Evolutionary conservation across 2,113 vertebrate genomes (phyloP).

Genomic region (Phylloscopus trochiloides): DNA sequence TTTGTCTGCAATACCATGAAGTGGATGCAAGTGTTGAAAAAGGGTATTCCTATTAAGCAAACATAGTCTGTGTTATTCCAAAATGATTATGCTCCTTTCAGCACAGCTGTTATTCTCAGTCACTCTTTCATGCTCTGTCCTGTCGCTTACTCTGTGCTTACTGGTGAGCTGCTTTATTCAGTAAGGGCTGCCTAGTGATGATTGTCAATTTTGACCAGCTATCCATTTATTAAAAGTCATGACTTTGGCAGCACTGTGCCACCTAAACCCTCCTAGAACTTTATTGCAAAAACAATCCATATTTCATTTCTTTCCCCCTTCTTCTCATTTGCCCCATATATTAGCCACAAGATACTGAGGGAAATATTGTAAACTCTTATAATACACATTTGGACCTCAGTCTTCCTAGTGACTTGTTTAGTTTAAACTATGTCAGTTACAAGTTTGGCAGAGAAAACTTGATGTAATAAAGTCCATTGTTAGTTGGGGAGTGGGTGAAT

Average conservation of each 20-base stretch:
- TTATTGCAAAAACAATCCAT: not conserved
- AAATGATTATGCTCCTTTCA: not conserved
- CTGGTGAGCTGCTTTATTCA: not conserved
- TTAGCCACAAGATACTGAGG: not conserved
- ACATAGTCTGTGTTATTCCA: not conserved
- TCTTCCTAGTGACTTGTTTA: constrained; percentile 33
- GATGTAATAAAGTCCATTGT: constrained; percentile 59
- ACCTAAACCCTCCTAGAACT: not conserved
- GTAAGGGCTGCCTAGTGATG: not conserved
- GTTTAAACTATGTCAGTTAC: constrained; percentile 57
- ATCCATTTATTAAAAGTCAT: constrained; percentile 14
- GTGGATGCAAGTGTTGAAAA: not conserved
- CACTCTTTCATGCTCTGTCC: not conserved
- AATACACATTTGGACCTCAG: not conserved
- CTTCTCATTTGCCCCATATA: not conserved
- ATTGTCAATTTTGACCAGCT: constrained; percentile 10
- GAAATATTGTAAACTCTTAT: not conserved
- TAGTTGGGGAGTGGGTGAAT: constrained; percentile 44
- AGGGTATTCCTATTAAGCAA: not conserved
- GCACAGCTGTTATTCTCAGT: not conserved
- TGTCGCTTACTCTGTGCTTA: not conserved
- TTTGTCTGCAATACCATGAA: not conserved
- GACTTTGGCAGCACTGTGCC: not conserved
- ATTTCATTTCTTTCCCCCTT: not conserved
- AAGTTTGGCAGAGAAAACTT: constrained; percentile 20